These are phyloP conservation scores for Petroica traversi DNA, from an alignment of 2,113 vertebrate genomes.

Conservation along the genomic window DNA sequence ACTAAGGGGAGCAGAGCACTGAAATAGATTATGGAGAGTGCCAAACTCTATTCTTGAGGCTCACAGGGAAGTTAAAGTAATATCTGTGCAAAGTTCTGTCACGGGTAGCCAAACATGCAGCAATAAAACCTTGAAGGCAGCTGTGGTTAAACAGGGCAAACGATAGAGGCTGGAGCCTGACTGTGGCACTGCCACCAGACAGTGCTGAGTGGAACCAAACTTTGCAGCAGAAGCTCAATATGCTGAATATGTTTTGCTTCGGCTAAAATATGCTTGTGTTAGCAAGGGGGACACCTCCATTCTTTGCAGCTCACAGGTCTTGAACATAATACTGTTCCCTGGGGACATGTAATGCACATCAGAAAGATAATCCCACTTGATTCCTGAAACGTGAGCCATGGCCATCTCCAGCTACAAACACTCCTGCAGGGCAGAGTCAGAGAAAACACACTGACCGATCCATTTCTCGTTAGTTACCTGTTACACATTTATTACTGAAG, in stretches of 20 bases:
- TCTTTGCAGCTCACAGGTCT: not conserved
- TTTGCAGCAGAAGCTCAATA: not conserved
- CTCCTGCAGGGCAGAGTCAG: not conserved
- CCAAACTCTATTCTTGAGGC: rapidly evolving
- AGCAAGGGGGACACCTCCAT: not conserved
- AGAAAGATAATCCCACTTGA: not conserved
- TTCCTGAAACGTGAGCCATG: not conserved
- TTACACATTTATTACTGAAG: not conserved
- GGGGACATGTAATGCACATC: not conserved
- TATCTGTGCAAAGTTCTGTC: not conserved
- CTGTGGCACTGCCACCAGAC: not conserved
- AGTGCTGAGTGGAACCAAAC: not conserved
- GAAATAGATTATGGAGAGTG: not conserved
- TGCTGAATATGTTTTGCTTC: not conserved
- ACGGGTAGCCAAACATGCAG: not conserved
- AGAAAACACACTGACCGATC: not conserved
- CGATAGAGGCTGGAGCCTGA: not conserved
- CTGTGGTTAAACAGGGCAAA: not conserved
- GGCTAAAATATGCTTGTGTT: not conserved
- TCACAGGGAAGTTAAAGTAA: not conserved
- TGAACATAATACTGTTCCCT: not conserved
- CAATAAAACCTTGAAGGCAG: not conserved
- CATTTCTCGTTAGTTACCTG: not conserved
- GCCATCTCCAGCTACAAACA: not conserved
- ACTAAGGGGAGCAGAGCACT: not conserved